Conservation (phyloP, 1,140 invertebrate species). For the Bradysia coprophila region DNA sequence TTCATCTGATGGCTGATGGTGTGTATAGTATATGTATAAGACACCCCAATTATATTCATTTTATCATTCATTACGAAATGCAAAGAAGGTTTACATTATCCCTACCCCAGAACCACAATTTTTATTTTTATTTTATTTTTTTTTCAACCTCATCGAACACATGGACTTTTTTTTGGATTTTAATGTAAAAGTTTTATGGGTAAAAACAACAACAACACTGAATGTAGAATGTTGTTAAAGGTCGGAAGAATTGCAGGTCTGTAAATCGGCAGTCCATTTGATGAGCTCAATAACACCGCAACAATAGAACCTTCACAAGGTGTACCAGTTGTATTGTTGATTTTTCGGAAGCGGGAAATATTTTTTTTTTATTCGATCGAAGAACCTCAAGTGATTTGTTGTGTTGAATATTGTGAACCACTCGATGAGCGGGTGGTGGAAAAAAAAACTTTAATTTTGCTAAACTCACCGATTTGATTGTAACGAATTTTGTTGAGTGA, state of each 20-base stretch:
- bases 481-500: background rate
- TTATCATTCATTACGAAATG: background rate
- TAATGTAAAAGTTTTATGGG: background rate
- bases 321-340: background rate
- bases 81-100: background rate
- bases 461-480: too few species aligned
- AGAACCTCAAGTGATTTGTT: too few species aligned
- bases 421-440: too few species aligned
- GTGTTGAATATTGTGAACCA: too few species aligned
- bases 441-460: too few species aligned
- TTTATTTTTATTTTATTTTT: background rate
- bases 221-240: too few species aligned
- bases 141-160: background rate
- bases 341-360: background rate
- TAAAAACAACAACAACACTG: background rate
- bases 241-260: too few species aligned
- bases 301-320: background rate
- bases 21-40: background rate
- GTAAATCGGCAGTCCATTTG: background rate
- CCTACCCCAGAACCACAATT: background rate
- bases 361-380: background rate
- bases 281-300: background rate
- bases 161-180: background rate
- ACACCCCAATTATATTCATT: background rate
- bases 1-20: background rate